These are phyloP conservation scores for Melipona quadrifasciata DNA, from an alignment of 1,140 invertebrate genomes.

Conservation along the genomic window DNA sequence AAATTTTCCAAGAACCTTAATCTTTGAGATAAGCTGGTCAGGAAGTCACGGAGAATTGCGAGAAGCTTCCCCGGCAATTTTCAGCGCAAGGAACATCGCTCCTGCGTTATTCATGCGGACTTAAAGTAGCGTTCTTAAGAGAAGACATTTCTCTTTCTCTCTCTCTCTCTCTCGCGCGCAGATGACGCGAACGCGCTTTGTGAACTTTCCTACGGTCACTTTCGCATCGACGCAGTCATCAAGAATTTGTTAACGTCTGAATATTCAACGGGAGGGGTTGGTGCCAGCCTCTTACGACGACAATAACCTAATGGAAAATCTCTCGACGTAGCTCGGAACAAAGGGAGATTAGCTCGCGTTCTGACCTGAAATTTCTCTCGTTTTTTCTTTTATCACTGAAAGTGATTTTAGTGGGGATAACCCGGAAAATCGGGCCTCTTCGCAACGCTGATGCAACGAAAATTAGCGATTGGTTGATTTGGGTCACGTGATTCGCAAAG, in stretches of 20 bases:
- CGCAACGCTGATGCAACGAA: no score
- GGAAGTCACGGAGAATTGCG: not conserved
- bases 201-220: slow-evolving; percentile 9
- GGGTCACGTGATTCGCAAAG: no score
- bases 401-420: no score
- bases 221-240: slow-evolving; percentile 1
- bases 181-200: not conserved
- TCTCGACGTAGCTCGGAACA: not conserved
- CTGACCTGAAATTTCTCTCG: not conserved
- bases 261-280: not conserved
- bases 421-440: no score
- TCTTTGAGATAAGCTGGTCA: slow-evolving; percentile 1
- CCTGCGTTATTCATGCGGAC: slow-evolving; percentile 9
- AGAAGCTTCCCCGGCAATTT: slow-evolving; percentile 4
- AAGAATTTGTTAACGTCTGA: not conserved
- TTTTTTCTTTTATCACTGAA: no score
- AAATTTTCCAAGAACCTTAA: slow-evolving; percentile 2
- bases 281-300: not conserved
- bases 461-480: no score
- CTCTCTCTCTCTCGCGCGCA: not conserved
- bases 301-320: not conserved
- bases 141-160: not conserved
- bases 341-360: no score
- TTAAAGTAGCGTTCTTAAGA: slow-evolving; percentile 9
- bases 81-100: slow-evolving; percentile 3